Evolutionary conservation across 1,140 invertebrate genomes (phyloP).

Genomic region (Trachelipus rathkii): DNA sequence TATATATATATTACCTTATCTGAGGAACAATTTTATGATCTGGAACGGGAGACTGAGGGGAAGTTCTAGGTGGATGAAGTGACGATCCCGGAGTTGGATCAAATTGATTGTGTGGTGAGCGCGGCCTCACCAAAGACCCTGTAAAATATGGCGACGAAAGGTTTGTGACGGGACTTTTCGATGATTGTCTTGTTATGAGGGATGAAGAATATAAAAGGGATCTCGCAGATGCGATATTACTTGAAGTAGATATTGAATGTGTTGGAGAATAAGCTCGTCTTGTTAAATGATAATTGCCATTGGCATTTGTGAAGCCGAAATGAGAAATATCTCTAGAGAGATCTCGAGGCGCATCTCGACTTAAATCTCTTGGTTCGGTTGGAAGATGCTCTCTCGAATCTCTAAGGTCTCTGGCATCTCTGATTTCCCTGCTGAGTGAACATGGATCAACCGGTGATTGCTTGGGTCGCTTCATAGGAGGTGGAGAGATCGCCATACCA

Average conservation of each 20-base stretch:
- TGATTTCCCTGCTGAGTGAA: neutral
- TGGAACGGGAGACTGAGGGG: conserved; percentile 38
- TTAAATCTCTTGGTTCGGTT: neutral
- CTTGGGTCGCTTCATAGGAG: conserved; percentile 33
- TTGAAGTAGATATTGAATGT: conserved; percentile 20
- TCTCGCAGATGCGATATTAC: conserved; percentile 28
- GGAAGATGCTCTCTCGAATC: neutral
- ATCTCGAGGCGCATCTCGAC: conserved; percentile 13
- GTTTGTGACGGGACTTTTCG: conserved; percentile 35
- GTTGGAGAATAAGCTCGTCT: conserved; percentile 30
- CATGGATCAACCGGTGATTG: conserved; percentile 31
- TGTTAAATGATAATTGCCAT: conserved; percentile 22
- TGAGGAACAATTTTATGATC: conserved; percentile 39
- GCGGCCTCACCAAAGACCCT: conserved; percentile 31
- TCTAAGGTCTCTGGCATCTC: neutral
- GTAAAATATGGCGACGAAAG: conserved; percentile 33
- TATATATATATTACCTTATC: conserved; percentile 28
- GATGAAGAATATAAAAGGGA: conserved; percentile 39
- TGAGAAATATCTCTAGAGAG: conserved; percentile 21
- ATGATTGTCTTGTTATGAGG: conserved; percentile 34
- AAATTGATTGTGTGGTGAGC: conserved; percentile 37
- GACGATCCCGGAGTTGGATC: conserved; percentile 34
- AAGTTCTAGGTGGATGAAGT: conserved; percentile 35
- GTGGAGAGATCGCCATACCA: conserved; percentile 21
- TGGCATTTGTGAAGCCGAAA: conserved; percentile 28